Evolutionary conservation across 2,797 vertebrate genomes (phyloP).

Genomic region (Molothrus ater): DNA sequence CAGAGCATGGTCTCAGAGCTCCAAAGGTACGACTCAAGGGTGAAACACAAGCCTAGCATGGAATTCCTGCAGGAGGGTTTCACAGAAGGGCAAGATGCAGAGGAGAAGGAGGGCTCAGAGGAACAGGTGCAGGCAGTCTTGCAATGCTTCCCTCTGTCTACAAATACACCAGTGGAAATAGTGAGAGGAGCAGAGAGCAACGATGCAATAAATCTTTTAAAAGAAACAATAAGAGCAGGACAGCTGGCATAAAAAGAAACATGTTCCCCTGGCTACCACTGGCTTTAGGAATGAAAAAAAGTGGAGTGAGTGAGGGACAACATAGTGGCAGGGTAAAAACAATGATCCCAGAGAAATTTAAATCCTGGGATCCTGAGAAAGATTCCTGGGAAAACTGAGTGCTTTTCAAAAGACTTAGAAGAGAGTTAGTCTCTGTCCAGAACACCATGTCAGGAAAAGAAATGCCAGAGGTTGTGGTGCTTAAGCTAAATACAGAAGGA

Average conservation of each 20-base stretch:
- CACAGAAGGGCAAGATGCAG: slow-evolving; percentile 49
- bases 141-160: slow-evolving; percentile 9
- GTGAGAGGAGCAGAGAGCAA: slow-evolving; percentile 52
- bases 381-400: background rate
- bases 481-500: background rate
- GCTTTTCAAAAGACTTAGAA: background rate
- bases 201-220: slow-evolving; percentile 65
- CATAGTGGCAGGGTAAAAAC: background rate
- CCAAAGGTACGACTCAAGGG: slow-evolving; percentile 33
- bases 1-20: slow-evolving; percentile 1
- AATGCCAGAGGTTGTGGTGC: background rate
- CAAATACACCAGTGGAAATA: slow-evolving; percentile 66
- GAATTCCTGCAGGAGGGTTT: slow-evolving; percentile 49
- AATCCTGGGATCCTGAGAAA: background rate
- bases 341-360: background rate
- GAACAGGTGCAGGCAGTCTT: slow-evolving; percentile 57
- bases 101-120: slow-evolving; percentile 30
- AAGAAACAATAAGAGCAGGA: slow-evolving; percentile 65
- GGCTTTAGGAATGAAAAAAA: slow-evolving; percentile 38
- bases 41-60: slow-evolving; percentile 51
- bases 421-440: background rate
- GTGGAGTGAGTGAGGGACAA: background rate
- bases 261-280: slow-evolving; percentile 49
- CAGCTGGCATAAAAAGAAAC: slow-evolving; percentile 52
- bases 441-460: background rate